Evolutionary conservation across 2,888 invertebrate genomes (phyloP), one percentile per base, ranked within the genome.

Genomic region (Choristoneura rosaceana): DNA sequence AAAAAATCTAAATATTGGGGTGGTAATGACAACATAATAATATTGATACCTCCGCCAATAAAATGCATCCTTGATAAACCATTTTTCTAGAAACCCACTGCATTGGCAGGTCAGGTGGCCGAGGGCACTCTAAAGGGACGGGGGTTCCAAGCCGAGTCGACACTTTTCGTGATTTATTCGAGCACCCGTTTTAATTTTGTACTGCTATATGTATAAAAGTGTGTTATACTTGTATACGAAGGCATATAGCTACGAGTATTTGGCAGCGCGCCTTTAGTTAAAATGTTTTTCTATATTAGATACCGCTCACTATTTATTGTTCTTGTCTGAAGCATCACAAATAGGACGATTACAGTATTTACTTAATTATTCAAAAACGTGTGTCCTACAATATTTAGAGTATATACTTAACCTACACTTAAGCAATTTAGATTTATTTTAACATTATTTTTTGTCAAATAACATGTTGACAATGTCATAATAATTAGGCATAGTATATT

Each of bases 101-200:
- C 85, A 84, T 84, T 81, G 81, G 80, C 85, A 80, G 85, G 88
- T 88, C 89, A 90, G 90, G 88, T 90, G 10, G 55, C 55, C 55
- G 90, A 79, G 82, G 83, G 84, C 82, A 88, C 89, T 92, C 85
- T 77, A 87, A 85, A 91, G 91, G 92, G 88, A 85, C 85, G 79
- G 78, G 79, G 80, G 79, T 83, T 87, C 87, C 82, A 74, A 86
- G 86, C 87, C 73, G 69, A 69, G 67, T 88, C 88, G 89, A 89
- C 87, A 84, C 81, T 88, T 88, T 82, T 76, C 80, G 85, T 92
- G 92, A 93, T 92, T 92, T 92, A 94, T 78, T 71, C 77, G 78
- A 69, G 86, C 87, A 65, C 65, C 84, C 86, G 85, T 87, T 91
- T 92, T 91, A 90, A 90, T 91, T 90, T 88, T 82, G 81, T 83